Evolutionary conservation across 2,888 invertebrate genomes (phyloP).

Genomic region (Lasioglossum lativentre): DNA sequence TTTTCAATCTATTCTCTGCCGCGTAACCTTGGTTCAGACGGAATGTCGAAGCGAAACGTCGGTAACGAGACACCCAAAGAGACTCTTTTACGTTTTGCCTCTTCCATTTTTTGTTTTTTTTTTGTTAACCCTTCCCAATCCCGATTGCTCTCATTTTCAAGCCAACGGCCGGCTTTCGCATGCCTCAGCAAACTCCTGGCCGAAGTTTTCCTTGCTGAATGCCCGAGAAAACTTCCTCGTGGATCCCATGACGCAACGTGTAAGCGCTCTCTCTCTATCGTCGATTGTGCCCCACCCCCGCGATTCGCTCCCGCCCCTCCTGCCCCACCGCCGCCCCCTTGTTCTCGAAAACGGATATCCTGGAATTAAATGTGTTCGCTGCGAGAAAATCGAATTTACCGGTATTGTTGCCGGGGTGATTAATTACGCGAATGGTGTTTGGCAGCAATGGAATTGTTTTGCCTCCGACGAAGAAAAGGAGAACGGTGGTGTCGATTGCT

Average conservation of each 20-base stretch:
- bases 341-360: constrained; percentile 20
- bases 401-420: constrained; percentile 33
- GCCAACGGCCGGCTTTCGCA: constrained; percentile 55
- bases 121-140: constrained; percentile 7
- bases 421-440: constrained; percentile 35
- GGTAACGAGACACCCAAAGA: constrained; percentile 69
- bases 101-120: constrained; percentile 22
- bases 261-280: constrained; percentile 10
- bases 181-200: constrained; percentile 50
- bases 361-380: constrained; percentile 35
- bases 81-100: constrained; percentile 22
- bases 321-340: background rate
- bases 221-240: constrained; percentile 38
- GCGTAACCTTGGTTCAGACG: constrained; percentile 63
- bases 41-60: constrained; percentile 53
- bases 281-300: constrained; percentile 1
- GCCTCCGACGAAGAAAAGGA: background rate
- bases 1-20: constrained; percentile 49
- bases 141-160: constrained; percentile 57
- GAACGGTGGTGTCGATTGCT: background rate
- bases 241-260: constrained; percentile 13
- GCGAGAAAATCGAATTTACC: constrained; percentile 32
- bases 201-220: constrained; percentile 55
- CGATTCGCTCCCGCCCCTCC: background rate
- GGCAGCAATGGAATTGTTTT: background rate